Conservation (phyloP, 2,888 invertebrate species). For the Atethmia centrago region DNA sequence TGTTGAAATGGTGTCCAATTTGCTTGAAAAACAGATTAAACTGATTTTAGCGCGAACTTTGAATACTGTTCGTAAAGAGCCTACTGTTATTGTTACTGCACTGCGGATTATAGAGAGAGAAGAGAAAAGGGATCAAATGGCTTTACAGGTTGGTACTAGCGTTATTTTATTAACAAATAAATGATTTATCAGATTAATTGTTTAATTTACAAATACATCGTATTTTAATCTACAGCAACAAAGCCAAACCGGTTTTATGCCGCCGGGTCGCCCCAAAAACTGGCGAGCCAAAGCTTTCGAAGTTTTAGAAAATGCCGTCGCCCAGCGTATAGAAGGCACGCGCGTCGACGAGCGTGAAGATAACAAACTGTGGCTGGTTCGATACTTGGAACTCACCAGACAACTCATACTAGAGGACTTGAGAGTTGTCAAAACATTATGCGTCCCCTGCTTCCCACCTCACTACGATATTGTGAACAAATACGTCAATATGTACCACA, state of each 20-base stretch:
- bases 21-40: slow-evolving; percentile 97
- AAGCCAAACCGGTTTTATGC: slow-evolving; percentile 96
- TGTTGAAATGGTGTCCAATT: slow-evolving; percentile 96
- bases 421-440: slow-evolving; percentile 96
- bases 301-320: slow-evolving; percentile 94
- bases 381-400: slow-evolving; percentile 97
- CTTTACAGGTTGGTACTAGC: slow-evolving; percentile 90
- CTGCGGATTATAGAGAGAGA: slow-evolving; percentile 99
- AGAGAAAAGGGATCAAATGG: slow-evolving; percentile 97
- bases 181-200: no score
- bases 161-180: neutral
- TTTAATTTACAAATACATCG: neutral
- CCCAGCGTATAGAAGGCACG: slow-evolving; percentile 97
- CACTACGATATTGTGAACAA: slow-evolving; percentile 97
- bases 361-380: slow-evolving; percentile 98
- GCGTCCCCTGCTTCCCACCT: slow-evolving; percentile 98
- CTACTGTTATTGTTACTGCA: slow-evolving; percentile 98
- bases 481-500: slow-evolving; percentile 98
- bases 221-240: slow-evolving; percentile 89
- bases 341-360: slow-evolving; percentile 97
- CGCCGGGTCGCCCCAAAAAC: slow-evolving; percentile 97
- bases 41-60: slow-evolving; percentile 97
- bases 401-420: slow-evolving; percentile 97
- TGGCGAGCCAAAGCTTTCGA: slow-evolving; percentile 97
- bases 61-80: slow-evolving; percentile 98